Evolutionary conservation across 2,888 invertebrate species (phyloP).

Genomic region (Papilio gigon): DNA sequence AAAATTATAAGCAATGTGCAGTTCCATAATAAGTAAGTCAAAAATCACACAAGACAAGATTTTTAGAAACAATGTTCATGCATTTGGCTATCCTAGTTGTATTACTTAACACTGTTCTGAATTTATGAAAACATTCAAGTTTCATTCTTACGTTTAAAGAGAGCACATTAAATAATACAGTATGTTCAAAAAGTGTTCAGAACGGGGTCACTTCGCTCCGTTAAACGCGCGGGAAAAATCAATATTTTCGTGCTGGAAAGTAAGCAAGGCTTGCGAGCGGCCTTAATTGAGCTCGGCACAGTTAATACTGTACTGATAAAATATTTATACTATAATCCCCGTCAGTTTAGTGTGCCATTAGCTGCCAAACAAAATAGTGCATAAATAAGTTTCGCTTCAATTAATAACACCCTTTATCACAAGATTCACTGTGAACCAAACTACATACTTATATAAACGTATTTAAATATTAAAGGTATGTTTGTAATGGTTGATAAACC

Average conservation of each 20-base stretch:
- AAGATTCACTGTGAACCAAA: background rate
- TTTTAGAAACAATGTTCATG: too few species aligned
- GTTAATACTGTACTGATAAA: constrained; percentile 46
- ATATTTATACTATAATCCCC: constrained; percentile 41
- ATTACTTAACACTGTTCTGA: background rate
- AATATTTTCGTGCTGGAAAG: constrained; percentile 52
- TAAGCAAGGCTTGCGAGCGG: constrained; percentile 53
- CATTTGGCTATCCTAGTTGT: too few species aligned
- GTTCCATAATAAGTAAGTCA: too few species aligned
- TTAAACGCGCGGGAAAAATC: constrained; percentile 55
- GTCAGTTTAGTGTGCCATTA: constrained; percentile 45
- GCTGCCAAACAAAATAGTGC: constrained; percentile 5
- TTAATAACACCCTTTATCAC: background rate
- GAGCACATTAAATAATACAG: constrained; percentile 14
- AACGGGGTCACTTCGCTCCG: constrained; percentile 57
- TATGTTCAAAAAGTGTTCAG: constrained; percentile 43
- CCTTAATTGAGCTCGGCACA: constrained; percentile 53
- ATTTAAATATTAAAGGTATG: background rate
- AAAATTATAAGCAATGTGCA: too few species aligned
- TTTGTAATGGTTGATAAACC: background rate
- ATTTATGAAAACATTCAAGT: background rate
- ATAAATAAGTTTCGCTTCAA: background rate
- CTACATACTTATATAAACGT: background rate
- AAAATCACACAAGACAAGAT: too few species aligned
- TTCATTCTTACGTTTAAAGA: background rate